Base-by-base conservation (phyloP, 2,113 vertebrate species). In the Pomatorhinus ruficollis region DNA sequence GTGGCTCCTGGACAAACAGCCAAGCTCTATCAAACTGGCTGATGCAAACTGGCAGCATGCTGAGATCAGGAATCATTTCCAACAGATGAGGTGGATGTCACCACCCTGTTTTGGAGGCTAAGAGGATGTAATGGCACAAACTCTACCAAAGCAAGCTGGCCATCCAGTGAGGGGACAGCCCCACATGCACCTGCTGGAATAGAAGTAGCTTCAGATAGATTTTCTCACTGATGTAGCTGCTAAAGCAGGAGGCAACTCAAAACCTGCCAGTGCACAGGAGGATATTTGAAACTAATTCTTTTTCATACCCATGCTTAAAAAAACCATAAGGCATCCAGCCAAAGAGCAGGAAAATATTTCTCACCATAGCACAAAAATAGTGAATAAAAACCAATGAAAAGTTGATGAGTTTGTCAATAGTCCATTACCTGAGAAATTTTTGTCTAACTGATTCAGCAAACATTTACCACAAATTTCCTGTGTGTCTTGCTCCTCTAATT, bases 361-460 rank as follows among this genome's bases (percentile, higher is more conserved):
- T 81, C 77, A 84, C 52, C 7, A 24, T 30, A 78, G 60, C 30
- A 77, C 15, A 81, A 88, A 95, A 93, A 86, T 23, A 90, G 49
- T 75, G 27, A 91, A 90, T 78, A 89, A 93, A 80, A 92, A 71
- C 5, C 15, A 83, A 64, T 6, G 12, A 79, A 86, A n/a, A 70
- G 10, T 39, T 74, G 68, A 86, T 85, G 61, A 94, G 30, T 90
- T 90, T 93, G 83, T 85, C 85, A 92, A 72, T 72, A 95, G 40
- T 60, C 49, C 28, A 74, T 83, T 74, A 80, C 39, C 37, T 52
- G 20, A 50, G 39, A 89, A 95, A 53, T 70, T 57, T 80, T 80
- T 85, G 27, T 78, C 71, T 75, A 65, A 74, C 49, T 35, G 33
- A 42, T 82, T 84, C 65, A 72, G 53, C 33, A 76, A 91, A 70